Evolutionary conservation across 2,888 invertebrate genomes (phyloP), one percentile per base, ranked within the genome.

Genomic region (Spatulosminthurus flaviceps): DNA sequence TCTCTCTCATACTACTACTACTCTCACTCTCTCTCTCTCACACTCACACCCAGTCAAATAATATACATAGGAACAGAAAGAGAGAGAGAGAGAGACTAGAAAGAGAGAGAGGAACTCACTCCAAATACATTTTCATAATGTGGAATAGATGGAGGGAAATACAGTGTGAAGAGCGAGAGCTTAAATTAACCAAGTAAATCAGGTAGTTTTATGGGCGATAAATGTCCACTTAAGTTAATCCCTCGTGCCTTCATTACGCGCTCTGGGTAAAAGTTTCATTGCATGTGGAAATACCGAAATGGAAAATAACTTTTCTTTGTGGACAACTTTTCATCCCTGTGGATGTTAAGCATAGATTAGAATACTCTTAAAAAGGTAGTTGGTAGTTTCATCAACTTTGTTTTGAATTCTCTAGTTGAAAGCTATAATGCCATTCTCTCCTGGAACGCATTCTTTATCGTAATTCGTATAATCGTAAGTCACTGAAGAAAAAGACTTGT

Each of bases 141-240:
- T 61, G 60, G 74, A 61, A 26, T 60, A 21, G 42, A 61, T 76
- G 61, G 74, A 74, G 66, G 24, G 75, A 75, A 75, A 75, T 75
- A 42, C 76, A 76, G 76, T 76, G 76, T 67, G 76, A 76, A 67
- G 66, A 76, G 76, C 67, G 26, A 67, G 76, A 42, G 67, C 67
- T 76, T 76, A 76, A 76, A 76, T 76, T 76, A 76, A 76, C 76
- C 76, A 67, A 76, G 76, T 76, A 76, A 76, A 76, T 76, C 76
- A 76, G 76, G 76, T 76, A 67, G 66, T 67, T 74, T 76, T 76
- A 76, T 76, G 67, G 76, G 66, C 76, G 66, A 76, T 76, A 76
- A 76, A 67, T 76, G 76, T 67, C 76, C 26, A 42, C 26, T 76
- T 76, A 66, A 67, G 51, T 67, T 67, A 76, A 67, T 69, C 69